Percentiles rank a stretch among this genome's conserved stretches.
phyloP scores from a whole-genome alignment of 2,113 vertebrate genomes.

The Chiloscyllium plagiosum region DNA sequence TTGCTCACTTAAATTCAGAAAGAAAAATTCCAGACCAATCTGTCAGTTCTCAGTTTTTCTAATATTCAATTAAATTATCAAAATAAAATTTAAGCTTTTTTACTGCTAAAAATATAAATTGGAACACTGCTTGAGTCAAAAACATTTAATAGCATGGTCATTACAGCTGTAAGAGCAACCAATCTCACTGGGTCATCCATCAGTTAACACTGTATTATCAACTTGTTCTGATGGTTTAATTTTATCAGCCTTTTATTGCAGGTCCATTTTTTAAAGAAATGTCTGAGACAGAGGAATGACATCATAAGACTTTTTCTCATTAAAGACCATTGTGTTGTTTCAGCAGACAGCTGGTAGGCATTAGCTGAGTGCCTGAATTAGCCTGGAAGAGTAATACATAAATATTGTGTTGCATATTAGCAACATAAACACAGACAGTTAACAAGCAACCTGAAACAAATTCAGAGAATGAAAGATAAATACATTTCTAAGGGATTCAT shows the following conservation, averaged over 20 bases:
- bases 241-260: background rate
- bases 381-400: background rate
- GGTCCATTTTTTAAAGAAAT: background rate
- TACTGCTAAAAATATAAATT: background rate
- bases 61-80: background rate
- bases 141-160: background rate
- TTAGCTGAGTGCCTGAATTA: background rate
- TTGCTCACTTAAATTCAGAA: no score
- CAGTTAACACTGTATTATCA: background rate
- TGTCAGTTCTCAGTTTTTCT: background rate
- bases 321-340: background rate
- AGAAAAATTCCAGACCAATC: no score
- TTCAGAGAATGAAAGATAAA: constrained; percentile 4
- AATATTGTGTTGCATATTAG: background rate
- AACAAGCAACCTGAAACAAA: constrained; percentile 18
- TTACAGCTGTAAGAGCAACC: background rate
- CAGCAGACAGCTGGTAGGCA: background rate
- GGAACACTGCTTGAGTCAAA: background rate
- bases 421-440: background rate
- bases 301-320: constrained; percentile 14
- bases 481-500: background rate
- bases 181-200: constrained; percentile 12
- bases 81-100: background rate
- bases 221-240: background rate
- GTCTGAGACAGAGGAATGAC: background rate